Base-by-base conservation (phyloP, 2,888 invertebrate species). In the Euphydryas editha region DNA sequence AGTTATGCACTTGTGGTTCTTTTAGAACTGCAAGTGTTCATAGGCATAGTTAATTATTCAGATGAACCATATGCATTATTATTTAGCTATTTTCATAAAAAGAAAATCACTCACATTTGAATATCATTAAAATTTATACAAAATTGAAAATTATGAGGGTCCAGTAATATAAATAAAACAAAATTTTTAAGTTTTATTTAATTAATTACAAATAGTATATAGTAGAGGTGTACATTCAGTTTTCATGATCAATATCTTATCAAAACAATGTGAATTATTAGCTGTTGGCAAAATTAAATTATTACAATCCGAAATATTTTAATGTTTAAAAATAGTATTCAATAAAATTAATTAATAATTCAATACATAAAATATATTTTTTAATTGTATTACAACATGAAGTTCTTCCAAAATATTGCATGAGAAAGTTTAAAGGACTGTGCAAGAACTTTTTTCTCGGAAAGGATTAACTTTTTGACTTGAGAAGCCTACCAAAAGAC, bases 381-480 rank as follows among this genome's bases (percentile, higher is more conserved):
- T 55, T 66, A 58, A 55, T 51, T 58, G 57, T 21, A 65, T 68
- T 49, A 68, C 54, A 72, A 65, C 36, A 54, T 46, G 49, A 62
- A 51, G 39, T 61, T 57, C 61, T 4, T 36, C 17, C 30, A 20
- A 49, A 2, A 56, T 67, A 59, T 62, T 59, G 64, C 51, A 62
- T 49, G 37, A 59, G 68, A 46, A 37, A 71, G 70, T 78, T 95
- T 96, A 98, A 75, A 98, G 94, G 78, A 98, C 93, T 78, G 94
- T 94, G 92, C 98, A 98, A 68, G 97, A 96, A 84, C 96, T 97
- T 92, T 98, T 98, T 90, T 98, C 98, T 74, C 98, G 95, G 94
- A 98, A 99, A 36, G 99, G 99, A 91, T 99, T 99, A 17, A 98
- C 97, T 85, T 98, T 97, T 85, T 98, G 98, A 76, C 97, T 97